A percentile compares a stretch with the other conserved stretches of the same genome.
These are phyloP conservation scores for Eupithecia insigniata DNA, from an alignment of 2,888 invertebrate genomes.

Conservation along the genomic window DNA sequence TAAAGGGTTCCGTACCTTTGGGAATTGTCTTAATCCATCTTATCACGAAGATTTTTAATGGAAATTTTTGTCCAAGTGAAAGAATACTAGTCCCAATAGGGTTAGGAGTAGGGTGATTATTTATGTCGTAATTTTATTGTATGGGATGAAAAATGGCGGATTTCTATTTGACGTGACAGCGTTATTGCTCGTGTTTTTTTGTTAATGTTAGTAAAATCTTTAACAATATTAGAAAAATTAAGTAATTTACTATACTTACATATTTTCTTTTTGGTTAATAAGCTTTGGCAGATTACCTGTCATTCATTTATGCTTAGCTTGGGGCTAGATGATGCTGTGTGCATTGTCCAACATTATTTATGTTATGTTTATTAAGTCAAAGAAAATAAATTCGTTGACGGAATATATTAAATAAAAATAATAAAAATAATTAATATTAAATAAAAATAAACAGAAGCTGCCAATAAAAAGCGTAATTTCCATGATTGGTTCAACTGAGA, in stretches of 20 bases:
- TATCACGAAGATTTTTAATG: constrained; percentile 76
- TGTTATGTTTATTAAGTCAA: too few relatives aligned
- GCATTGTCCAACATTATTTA: too few relatives aligned
- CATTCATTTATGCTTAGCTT: too few relatives aligned
- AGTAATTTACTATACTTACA: too few relatives aligned
- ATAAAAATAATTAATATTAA: too few relatives aligned
- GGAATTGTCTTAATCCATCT: constrained; percentile 82
- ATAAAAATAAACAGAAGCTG: constrained; percentile 9
- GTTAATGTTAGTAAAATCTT: not conserved
- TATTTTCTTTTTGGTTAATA: too few relatives aligned
- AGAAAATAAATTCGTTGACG: too few relatives aligned
- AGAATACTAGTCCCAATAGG: constrained; percentile 66
- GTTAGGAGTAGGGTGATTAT: constrained; percentile 48
- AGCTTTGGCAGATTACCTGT: too few relatives aligned
- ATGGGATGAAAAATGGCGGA: constrained; percentile 7
- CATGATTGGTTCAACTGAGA: constrained; percentile 74
- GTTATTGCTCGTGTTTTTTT: not conserved
- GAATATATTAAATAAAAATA: too few relatives aligned
- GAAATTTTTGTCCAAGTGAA: constrained; percentile 71
- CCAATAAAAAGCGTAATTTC: constrained; percentile 68
- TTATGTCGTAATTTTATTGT: constrained; percentile 19
- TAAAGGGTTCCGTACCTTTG: constrained; percentile 59
- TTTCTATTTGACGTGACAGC: not conserved
- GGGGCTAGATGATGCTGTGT: too few relatives aligned
- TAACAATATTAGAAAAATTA: not conserved